Evolutionary conservation across 2,888 invertebrate species (phyloP).

Genomic region (Drosophila infuscata): DNA sequence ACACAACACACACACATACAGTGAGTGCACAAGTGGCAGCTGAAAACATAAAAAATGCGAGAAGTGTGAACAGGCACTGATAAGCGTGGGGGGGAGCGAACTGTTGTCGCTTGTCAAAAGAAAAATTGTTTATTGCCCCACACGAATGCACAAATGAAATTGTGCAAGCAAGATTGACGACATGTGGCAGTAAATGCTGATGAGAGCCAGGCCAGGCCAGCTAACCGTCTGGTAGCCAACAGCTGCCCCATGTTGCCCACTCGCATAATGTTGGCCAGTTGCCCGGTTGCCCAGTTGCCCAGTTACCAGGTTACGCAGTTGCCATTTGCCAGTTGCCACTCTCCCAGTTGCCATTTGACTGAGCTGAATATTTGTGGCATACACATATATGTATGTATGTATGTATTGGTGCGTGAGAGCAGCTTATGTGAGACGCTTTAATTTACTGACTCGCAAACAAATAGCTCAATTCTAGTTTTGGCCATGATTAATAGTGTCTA

Average conservation of each 20-base stretch:
- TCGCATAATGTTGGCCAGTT: not conserved
- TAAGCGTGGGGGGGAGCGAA: conserved; percentile 45
- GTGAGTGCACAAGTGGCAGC: not conserved
- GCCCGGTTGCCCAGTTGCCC: not conserved
- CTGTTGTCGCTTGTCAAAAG: conserved; percentile 50
- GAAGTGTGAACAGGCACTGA: conserved; percentile 60
- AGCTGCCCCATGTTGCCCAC: conserved; percentile 1
- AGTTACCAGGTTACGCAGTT: conserved; percentile 3
- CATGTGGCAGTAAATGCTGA: conserved; percentile 38
- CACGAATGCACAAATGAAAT: conserved; percentile 66
- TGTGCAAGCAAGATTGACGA: conserved; percentile 55
- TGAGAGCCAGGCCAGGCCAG: conserved; percentile 24
- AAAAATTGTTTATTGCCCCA: conserved; percentile 53
- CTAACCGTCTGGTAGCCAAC: not conserved
- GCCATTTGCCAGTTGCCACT: not conserved
- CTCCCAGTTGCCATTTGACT: conserved; percentile 7
- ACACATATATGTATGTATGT: not conserved
- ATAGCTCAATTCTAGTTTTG: conserved; percentile 23
- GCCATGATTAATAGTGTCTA: conserved; percentile 9
- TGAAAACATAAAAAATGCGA: conserved; percentile 33
- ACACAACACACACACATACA: not conserved
- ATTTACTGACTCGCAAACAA: conserved; percentile 8
- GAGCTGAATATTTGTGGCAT: not conserved
- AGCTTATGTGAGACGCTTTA: conserved; percentile 14
- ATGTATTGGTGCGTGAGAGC: not conserved